Conservation (phyloP, 2,888 invertebrate species). For the Koerneria pararmatus region DNA sequence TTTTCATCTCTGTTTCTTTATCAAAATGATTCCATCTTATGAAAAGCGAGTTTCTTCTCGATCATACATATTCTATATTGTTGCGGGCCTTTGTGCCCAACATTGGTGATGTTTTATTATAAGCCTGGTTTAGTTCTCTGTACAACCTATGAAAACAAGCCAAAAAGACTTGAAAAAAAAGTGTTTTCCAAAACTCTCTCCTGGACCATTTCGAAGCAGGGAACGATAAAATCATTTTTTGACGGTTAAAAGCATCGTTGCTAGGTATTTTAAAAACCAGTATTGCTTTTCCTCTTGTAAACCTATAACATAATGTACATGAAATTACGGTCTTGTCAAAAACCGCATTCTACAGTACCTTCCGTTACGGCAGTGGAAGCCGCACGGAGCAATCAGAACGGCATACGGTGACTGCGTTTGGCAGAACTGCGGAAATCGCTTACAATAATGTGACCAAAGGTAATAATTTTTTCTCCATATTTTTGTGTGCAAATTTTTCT, state of each 20-base stretch:
- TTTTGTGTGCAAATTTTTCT: constrained; percentile 14
- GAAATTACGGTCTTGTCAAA: neutral
- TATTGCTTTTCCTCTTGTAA: neutral
- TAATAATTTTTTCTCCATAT: constrained; percentile 7
- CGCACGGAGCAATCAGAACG: constrained; percentile 30
- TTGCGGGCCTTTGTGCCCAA: no score
- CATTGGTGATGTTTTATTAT: no score
- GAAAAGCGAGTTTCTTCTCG: no score
- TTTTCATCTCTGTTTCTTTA: no score
- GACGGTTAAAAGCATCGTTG: constrained; percentile 19
- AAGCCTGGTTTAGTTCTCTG: no score
- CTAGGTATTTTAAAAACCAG: neutral
- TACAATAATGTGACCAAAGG: constrained; percentile 34
- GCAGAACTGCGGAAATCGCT: constrained; percentile 33
- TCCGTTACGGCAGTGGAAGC: neutral
- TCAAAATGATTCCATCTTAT: no score
- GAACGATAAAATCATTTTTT: neutral
- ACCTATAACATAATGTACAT: neutral
- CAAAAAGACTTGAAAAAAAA: no score
- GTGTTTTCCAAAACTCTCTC: no score
- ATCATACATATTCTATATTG: no score
- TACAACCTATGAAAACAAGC: no score
- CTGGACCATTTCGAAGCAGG: neutral
- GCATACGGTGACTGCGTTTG: constrained; percentile 43
- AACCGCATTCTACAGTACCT: constrained; percentile 1